Percentiles rank a stretch among this genome's conserved stretches.
These are phyloP conservation scores for Latheticus oryzae DNA, from an alignment of 2,888 invertebrate species.

Conservation along the genomic window DNA sequence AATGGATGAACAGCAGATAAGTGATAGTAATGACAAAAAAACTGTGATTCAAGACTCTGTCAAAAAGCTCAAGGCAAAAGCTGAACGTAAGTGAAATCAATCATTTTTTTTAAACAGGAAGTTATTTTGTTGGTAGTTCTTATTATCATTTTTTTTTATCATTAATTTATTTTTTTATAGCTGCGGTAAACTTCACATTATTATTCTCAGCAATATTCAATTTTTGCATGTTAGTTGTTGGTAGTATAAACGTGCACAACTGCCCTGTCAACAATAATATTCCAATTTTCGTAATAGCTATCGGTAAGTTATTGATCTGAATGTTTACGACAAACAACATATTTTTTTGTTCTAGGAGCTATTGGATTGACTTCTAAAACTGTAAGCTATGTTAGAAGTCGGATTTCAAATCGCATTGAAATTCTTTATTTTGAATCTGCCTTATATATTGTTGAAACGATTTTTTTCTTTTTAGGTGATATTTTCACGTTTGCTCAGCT, in stretches of 20 bases:
- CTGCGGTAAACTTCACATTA: conserved; percentile 52
- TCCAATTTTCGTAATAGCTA: conserved; percentile 57
- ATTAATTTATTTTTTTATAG: conserved; percentile 47
- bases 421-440: conserved; percentile 52
- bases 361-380: conserved; percentile 56
- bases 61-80: conserved; percentile 48
- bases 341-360: conserved; percentile 45
- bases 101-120: not conserved
- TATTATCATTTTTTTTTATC: too few relatives aligned
- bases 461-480: conserved; percentile 56
- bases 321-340: not conserved
- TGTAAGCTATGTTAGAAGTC: conserved; percentile 47
- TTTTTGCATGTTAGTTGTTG: conserved; percentile 55
- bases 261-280: conserved; percentile 58
- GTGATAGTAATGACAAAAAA: conserved; percentile 23
- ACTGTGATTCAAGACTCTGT: conserved; percentile 25
- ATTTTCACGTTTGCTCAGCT: too few relatives aligned
- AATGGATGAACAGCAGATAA: conserved; percentile 29
- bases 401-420: conserved; percentile 33
- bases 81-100: conserved; percentile 49
- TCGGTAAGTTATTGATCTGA: conserved; percentile 49
- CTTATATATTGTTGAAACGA: conserved; percentile 52
- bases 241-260: conserved; percentile 53
- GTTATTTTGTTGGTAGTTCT: too few relatives aligned
- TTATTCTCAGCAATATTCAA: conserved; percentile 52